Evolutionary conservation across 1,140 invertebrate genomes (phyloP).

Genomic region (Spodoptera litura): DNA sequence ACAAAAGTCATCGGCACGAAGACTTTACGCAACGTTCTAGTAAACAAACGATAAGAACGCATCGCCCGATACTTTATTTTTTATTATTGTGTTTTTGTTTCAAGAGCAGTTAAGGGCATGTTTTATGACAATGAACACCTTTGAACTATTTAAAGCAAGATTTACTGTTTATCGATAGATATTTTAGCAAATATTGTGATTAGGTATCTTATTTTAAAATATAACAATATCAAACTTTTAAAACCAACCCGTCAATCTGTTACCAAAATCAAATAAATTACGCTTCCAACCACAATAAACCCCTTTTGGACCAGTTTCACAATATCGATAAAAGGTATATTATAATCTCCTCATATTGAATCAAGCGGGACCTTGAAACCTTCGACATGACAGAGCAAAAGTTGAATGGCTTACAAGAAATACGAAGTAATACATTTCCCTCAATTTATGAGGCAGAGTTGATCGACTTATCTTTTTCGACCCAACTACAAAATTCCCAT

Average conservation of each 20-base stretch:
- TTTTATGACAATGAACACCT: constrained; percentile 14
- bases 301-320: too few relatives aligned
- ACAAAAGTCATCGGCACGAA: constrained; percentile 17
- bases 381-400: constrained; percentile 6
- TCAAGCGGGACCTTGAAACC: background rate
- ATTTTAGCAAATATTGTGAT: too few relatives aligned
- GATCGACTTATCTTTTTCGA: background rate
- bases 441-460: constrained; percentile 16
- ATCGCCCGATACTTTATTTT: constrained; percentile 5
- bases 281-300: too few relatives aligned
- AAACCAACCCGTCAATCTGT: too few relatives aligned
- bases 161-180: background rate
- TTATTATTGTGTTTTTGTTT: constrained; percentile 24
- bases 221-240: too few relatives aligned
- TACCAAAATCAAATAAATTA: too few relatives aligned
- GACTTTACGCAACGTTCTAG: constrained; percentile 24
- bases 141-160: background rate
- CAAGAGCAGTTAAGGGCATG: constrained; percentile 12
- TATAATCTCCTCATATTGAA: background rate
- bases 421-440: constrained; percentile 14
- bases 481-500: background rate
- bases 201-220: too few relatives aligned
- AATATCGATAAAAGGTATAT: background rate
- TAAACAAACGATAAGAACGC: constrained; percentile 4
- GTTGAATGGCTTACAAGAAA: background rate